Base-by-base conservation (phyloP, 2,113 vertebrate genomes). In the Vicugna pacos region DNA sequence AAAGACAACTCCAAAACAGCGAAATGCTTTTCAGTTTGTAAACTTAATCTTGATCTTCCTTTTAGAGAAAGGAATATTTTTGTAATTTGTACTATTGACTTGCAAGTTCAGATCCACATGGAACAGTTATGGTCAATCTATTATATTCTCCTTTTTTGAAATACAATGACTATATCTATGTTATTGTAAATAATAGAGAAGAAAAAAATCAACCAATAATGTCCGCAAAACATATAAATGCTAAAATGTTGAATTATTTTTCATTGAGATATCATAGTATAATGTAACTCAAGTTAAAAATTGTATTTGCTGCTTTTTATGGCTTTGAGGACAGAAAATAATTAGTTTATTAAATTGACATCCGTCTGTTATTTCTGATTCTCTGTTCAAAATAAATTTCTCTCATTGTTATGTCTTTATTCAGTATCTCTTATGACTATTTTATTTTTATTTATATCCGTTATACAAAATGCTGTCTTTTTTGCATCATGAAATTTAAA, bases 1-100 rank as follows among this genome's bases (percentile, higher is more conserved):
- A 87, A 82, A 80, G 38, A 65, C 16, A 96, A 60, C 50, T 85
- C 26, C 24, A 85, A 80, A 89, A 72, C 35, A 89, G 79, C 60
- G 19, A 26, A 73, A 67, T 82, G 6, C 60, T 70, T 91, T 48
- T 42, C 28, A 64, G 46, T 91, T 86, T 79, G n/a, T 69, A 81
- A 91, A 60, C 22, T 42, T 80, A 42, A 80, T 80, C 28, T 62
- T 72, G 28, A 65, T 48, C 35, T 87, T 87, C 46, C 56, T 91
- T 54, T n/a, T 14, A 87, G 17, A 72, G 19, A 48, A 77, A 46
- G 46, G 35, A 50, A 70, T 73, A 79, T 50, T 72, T 93, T 86
- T 72, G 17, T 60, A 73, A 80, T 92, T 80, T 48, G 8, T 70
- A 38, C 32, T 56, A 60, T 65, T 70, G 46, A 8, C n/a, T 79